Evolutionary conservation across 2,888 invertebrate genomes (phyloP), one percentile per base, ranked within the genome.

Genomic region (Nematopogon swammerdamellus): DNA sequence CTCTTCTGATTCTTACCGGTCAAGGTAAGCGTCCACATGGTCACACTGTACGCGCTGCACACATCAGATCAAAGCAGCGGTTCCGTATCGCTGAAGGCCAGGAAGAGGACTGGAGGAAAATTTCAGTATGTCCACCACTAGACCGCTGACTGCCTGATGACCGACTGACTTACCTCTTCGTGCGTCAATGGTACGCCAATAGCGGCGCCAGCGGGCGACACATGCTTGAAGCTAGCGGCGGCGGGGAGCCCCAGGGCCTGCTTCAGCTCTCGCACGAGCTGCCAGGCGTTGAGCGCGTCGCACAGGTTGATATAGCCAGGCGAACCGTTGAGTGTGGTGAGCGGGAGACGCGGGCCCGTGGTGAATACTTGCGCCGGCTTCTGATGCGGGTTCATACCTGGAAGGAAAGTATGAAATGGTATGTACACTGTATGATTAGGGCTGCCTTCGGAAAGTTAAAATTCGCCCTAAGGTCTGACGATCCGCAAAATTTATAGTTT

Each of bases 271-370:
- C 84, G 84, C 0, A 99, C 98, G 51, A 99, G 76, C 65, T 99
- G 98, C 91, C 96, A 99, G 0, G 92, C 97, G 68, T 99, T 99
- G 1, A 99, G 80, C 0, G 97, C 97, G 70, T 99, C 98, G 61
- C 96, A 95, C 3, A 99, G 82, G 72, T 99, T 99, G 58, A 99
- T 97, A 68, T 91, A 99, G 1, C 98, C 98, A 0, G 98, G 98
- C 0, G 96, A 88, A 8, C 97, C 97, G 70, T 97, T 97, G 19
- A 97, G 66, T 2, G 97, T 95, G 55, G 81, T 89, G 5, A 98
- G 69, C 0, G 98, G 98, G 49, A 98, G 77, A 48, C 87, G 81
- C 49, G 88, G 82, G 18, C 87, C 69, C 0, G 86, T 89, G 0
- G 95, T 95, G 68, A 86, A 97, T 5, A 97, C 77, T 63, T 96